Evolutionary conservation across 2,888 invertebrate genomes (phyloP), one percentile per base, ranked within the genome.

Genomic region (Meta bourneti): DNA sequence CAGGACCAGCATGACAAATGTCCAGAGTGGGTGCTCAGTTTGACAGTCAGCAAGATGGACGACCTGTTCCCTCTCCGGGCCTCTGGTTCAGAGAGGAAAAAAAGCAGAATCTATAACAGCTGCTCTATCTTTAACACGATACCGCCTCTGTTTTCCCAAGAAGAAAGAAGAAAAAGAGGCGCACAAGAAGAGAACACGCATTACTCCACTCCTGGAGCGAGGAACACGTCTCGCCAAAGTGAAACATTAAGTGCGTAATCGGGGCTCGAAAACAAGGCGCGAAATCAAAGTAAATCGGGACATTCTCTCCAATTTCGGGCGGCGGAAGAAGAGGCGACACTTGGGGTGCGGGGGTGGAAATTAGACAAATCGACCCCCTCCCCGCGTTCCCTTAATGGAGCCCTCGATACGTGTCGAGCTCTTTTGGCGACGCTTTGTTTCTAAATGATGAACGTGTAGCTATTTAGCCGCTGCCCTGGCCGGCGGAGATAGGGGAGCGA

Each of bases 241-340:
- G 90, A 90, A 90, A 90, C 84, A 90, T 79, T 84, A 90, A 78
- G 84, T 51, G 84, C 84, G 79, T 84, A 90, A 54, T 7, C 79
- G 7, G 61, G 61, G 61, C 79, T 34, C 34, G 9, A 51, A 79
- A 79, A 79, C 79, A 79, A 9, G 79, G 79, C 20, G 51, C 51
- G 61, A 74, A 84, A 84, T 84, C 74, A 84, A 75, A 84, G 52
- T 84, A 84, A 84, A 84, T 84, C 84, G 84, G 61, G 71, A 81
- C 81, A 81, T 70, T 81, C 81, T 69, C 13, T 34, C 78, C 81
- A 34, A 81, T 71, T 52, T 49, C 74, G 74, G n/a, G n/a, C n/a
- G n/a, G n/a, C n/a, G n/a, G 74, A 74, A 19, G n/a, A 19, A 19
- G 74, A 11, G 74, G 61, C 61, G 61, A 19, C 74, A 19, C 20